Evolutionary conservation across 2,113 vertebrate genomes (phyloP).

Genomic region (Otocyon megalotis): DNA sequence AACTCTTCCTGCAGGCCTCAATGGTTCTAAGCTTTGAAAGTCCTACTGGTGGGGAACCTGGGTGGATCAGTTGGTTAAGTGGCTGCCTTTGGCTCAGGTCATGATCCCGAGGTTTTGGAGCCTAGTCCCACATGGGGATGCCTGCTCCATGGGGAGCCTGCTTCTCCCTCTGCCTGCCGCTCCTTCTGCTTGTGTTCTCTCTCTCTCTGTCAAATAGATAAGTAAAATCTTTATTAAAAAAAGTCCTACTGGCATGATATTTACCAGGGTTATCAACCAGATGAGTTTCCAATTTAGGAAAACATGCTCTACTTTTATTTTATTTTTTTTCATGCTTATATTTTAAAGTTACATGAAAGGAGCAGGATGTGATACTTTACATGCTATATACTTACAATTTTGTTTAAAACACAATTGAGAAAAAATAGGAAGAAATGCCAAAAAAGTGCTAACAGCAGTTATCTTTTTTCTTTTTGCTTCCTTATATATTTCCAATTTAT

Average conservation of each 20-base stretch:
- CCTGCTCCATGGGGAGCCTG: too few species aligned
- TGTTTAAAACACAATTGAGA: constrained; percentile 40
- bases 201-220: too few species aligned
- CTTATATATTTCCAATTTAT: constrained; percentile 29
- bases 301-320: background rate
- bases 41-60: too few species aligned
- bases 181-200: too few species aligned
- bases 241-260: background rate
- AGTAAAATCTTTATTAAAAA: background rate
- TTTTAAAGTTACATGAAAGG: constrained; percentile 43
- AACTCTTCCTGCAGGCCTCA: background rate
- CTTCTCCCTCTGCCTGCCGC: too few species aligned
- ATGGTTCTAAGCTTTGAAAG: background rate
- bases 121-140: too few species aligned
- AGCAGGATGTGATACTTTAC: background rate
- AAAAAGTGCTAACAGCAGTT: background rate
- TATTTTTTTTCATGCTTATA: background rate
- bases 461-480: constrained; percentile 30
- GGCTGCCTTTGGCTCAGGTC: too few species aligned
- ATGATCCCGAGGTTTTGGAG: too few species aligned
- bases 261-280: background rate
- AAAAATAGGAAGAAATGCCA: constrained; percentile 44
- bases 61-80: too few species aligned
- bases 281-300: background rate
- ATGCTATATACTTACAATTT: constrained; percentile 45